A percentile compares a stretch with the other conserved stretches of the same genome.
Conservation (phyloP, 2,797 vertebrate genomes). For the Zenarchopterus dispar region DNA sequence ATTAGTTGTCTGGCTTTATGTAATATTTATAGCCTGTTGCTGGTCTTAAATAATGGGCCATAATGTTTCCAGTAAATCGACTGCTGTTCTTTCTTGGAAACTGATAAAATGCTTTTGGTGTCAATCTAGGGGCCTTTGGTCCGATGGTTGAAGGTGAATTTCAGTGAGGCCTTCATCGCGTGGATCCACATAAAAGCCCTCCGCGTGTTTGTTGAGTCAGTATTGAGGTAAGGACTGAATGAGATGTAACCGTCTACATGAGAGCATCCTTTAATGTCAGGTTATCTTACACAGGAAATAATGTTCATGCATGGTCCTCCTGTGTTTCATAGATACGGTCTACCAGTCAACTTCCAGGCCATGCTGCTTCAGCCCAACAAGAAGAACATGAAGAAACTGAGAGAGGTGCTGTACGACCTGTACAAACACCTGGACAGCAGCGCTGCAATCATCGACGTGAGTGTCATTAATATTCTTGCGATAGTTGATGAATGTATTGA, state of each 20-base stretch:
- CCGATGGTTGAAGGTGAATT: constrained; percentile 99
- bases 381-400: constrained; percentile 97
- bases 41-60: background rate
- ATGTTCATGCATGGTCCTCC: constrained; percentile 12
- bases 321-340: constrained; percentile 86
- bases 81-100: background rate
- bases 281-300: background rate
- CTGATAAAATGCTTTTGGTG: background rate
- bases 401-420: constrained; percentile 92
- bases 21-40: background rate
- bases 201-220: constrained; percentile 96
- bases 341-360: constrained; percentile 99
- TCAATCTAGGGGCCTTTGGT: constrained; percentile 92
- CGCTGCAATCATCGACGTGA: constrained; percentile 93
- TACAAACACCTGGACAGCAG: constrained; percentile 98
- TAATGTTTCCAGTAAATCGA: background rate
- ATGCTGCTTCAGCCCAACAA: constrained; percentile 98
- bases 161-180: constrained; percentile 98
- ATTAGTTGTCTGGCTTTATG: background rate
- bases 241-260: background rate
- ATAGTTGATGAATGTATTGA: constrained; percentile 6
- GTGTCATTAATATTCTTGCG: constrained; percentile 48
- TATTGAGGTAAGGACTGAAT: constrained; percentile 88
- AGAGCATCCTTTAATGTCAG: background rate
- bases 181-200: constrained; percentile 99